Evolutionary conservation across 2,797 vertebrate species (phyloP), one percentile per base, ranked within the genome.

Genomic region (Carduelis carduelis): DNA sequence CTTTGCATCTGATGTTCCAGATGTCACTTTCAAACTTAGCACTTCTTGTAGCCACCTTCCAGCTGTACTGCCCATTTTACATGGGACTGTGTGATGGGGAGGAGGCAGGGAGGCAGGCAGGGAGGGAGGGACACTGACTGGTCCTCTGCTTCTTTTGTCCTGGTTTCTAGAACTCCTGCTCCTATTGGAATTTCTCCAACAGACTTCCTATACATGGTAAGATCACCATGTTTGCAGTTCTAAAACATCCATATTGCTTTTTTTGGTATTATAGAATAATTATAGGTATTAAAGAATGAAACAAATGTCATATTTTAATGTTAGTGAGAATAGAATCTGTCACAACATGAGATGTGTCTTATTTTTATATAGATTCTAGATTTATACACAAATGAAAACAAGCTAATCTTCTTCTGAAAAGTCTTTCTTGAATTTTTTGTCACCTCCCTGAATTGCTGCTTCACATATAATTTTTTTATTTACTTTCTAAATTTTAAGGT

Each of bases 41-140:
- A 10, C 1, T 47, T 55, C 41, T 37, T 80, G 23, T 17, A 71
- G 35, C 61, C 15, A 26, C 12, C 1, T 6, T 17, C 15, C 63
- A 66, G 8, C 19, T 83, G 6, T 5, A 5, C 23, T 64, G 8
- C 41, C 56, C 8, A 15, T 71, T 77, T 81, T 34, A 41, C 0
- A 0, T 11, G 28, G 10, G 22, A 3, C 13, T 44, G 3, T 41
- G n/a, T 50, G 14, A 27, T 37, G 12, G 14, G 5, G 24, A 11
- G 7, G 19, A 44, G 52, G 12, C 1, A 11, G 39, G 8, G 39
- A 37, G 37, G 37, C 9, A 72, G 22, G 6, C 27, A n/a, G 56
- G 13, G 2, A 61, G 10, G 19, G 7, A 30, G 14, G 14, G 14
- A 21, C 18, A 11, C 11, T 24, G 13, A 17, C 22, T 30, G 5